phyloP scores from a whole-genome alignment of 1,140 invertebrate genomes.

The Oppia nitens region DNA sequence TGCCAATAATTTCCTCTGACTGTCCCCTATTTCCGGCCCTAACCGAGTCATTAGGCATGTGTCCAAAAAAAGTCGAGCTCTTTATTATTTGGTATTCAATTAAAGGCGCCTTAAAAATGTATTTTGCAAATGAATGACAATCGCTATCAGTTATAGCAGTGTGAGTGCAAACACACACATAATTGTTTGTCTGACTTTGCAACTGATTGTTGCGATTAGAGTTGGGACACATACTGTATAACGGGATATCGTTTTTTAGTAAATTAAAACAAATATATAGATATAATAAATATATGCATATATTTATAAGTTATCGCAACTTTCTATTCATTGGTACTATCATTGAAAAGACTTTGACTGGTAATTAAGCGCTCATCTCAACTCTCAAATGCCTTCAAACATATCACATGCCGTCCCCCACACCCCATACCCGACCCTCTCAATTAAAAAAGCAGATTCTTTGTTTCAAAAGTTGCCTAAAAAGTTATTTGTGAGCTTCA shows the following conservation, averaged over 20 bases:
- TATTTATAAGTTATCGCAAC: too few relatives aligned
- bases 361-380: not conserved
- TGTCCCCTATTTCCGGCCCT: not conserved
- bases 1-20: not conserved
- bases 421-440: not conserved
- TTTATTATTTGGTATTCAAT: not conserved
- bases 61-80: not conserved
- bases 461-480: too few relatives aligned
- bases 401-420: not conserved
- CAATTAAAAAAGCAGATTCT: constrained; percentile 1
- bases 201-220: constrained; percentile 3
- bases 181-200: not conserved
- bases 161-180: not conserved
- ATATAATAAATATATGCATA: too few relatives aligned
- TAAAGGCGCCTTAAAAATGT: not conserved
- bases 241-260: too few relatives aligned
- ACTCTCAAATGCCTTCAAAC: not conserved
- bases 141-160: not conserved
- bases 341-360: not conserved
- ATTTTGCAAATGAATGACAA: not conserved
- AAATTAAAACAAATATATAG: too few relatives aligned
- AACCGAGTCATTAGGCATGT: constrained; percentile 1
- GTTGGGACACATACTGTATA: too few relatives aligned
- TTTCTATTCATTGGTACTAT: too few relatives aligned
- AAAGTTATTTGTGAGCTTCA: not conserved